These are phyloP conservation scores for Samia ricini DNA, from an alignment of 1,140 invertebrate species.

Conservation along the genomic window DNA sequence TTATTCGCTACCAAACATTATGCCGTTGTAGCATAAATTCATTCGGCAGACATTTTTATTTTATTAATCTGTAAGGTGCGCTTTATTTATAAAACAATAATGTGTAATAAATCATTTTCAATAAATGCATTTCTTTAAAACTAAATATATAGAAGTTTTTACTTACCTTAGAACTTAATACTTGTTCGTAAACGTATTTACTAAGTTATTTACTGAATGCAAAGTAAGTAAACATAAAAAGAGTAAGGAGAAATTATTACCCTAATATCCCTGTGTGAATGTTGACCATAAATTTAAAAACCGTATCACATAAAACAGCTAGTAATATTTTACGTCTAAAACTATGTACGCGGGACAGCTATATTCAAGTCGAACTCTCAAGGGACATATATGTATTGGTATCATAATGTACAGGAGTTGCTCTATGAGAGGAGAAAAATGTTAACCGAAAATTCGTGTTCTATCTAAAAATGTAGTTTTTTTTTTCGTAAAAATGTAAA, in stretches of 20 bases:
- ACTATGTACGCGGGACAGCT: conserved; percentile 18
- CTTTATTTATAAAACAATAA: too few species aligned
- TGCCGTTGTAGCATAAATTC: too few species aligned
- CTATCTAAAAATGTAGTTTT: neutral
- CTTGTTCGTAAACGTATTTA: neutral
- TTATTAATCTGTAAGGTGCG: too few species aligned
- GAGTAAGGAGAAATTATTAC: conserved; percentile 3
- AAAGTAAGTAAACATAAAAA: conserved; percentile 1
- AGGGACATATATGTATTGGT: conserved; percentile 17
- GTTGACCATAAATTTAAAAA: conserved; percentile 24
- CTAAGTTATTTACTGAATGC: neutral
- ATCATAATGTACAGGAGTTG: neutral
- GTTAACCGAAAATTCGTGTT: neutral
- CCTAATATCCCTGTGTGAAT: neutral
- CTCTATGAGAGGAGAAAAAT: neutral
- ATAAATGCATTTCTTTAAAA: too few species aligned
- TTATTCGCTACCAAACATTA: too few species aligned
- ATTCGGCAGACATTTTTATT: too few species aligned
- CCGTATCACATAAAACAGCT: conserved; percentile 29
- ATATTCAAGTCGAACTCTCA: conserved; percentile 20
- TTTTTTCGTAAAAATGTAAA: neutral
- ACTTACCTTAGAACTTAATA: too few species aligned
- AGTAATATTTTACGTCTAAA: conserved; percentile 28
- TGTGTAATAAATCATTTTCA: too few species aligned
- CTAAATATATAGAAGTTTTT: too few species aligned